These are phyloP conservation scores for Madoqua kirkii DNA, from an alignment of 2,113 vertebrate genomes.

Conservation along the genomic window DNA sequence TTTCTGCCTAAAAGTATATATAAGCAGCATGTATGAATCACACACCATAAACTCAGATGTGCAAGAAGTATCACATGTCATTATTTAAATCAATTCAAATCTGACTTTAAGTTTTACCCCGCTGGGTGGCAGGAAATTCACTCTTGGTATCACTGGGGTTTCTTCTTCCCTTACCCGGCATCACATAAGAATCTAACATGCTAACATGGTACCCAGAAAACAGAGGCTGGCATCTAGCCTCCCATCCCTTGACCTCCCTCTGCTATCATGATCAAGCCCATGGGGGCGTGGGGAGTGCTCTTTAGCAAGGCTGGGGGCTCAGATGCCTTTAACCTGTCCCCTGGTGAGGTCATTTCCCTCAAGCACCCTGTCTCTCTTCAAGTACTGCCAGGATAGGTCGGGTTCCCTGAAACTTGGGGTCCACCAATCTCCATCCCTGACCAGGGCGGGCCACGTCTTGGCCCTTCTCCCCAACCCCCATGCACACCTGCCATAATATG, in stretches of 20 bases:
- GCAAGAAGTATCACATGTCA: neutral
- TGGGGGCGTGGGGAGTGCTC: neutral
- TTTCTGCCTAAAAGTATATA: neutral
- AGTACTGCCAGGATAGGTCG: neutral
- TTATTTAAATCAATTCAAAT: neutral
- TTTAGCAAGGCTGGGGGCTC: neutral
- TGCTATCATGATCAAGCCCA: neutral
- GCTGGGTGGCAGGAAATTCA: neutral
- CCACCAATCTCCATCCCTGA: neutral
- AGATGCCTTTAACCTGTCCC: neutral
- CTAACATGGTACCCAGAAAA: neutral
- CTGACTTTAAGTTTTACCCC: neutral
- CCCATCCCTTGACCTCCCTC: neutral
- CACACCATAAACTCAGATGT: neutral
- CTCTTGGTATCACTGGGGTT: neutral
- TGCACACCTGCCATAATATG: neutral
- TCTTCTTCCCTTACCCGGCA: neutral
- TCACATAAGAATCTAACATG: neutral
- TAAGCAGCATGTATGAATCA: neutral
- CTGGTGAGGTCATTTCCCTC: neutral
- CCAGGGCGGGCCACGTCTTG: neutral
- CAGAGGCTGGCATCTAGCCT: neutral
- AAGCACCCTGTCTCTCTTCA: neutral
- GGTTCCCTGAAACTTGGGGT: neutral
- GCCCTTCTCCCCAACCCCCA: neutral